Conservation (phyloP, 2,888 invertebrate species). For the Tachina fera region DNA sequence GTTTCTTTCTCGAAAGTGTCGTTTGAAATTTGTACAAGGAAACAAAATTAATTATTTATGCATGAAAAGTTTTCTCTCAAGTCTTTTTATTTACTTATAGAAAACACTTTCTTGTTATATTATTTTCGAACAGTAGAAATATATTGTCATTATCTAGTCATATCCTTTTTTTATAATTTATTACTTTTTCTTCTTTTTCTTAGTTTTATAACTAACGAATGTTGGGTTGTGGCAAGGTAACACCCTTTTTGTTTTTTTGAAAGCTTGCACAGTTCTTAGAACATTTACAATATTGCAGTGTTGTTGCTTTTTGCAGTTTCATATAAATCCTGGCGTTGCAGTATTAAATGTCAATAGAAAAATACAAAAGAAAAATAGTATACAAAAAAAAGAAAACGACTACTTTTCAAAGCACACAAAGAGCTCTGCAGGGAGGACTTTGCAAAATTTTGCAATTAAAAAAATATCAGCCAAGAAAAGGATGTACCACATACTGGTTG, state of each 20-base stretch:
- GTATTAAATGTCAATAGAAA: slow-evolving; percentile 23
- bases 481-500: no score
- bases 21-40: slow-evolving; percentile 44
- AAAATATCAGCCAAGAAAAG: no score
- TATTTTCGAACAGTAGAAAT: not conserved
- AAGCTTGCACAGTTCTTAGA: slow-evolving; percentile 39
- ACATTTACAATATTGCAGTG: slow-evolving; percentile 27
- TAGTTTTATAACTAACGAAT: not conserved
- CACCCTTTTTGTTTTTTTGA: slow-evolving; percentile 41
- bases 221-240: slow-evolving; percentile 46
- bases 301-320: not conserved
- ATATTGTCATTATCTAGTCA: slow-evolving; percentile 23
- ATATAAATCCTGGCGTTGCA: slow-evolving; percentile 6
- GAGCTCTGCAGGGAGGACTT: no score
- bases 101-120: slow-evolving; percentile 30
- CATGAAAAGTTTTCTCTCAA: slow-evolving; percentile 47
- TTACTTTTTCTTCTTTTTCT: slow-evolving; percentile 9
- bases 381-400: not conserved
- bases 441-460: no score
- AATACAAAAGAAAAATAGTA: no score
- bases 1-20: slow-evolving; percentile 8
- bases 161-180: slow-evolving; percentile 30
- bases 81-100: slow-evolving; percentile 12
- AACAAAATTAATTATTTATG: slow-evolving; percentile 61
- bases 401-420: slow-evolving; percentile 29